Evolutionary conservation across 2,888 invertebrate species (phyloP), one percentile per base, ranked within the genome.

Genomic region (Esperia sulphurella): DNA sequence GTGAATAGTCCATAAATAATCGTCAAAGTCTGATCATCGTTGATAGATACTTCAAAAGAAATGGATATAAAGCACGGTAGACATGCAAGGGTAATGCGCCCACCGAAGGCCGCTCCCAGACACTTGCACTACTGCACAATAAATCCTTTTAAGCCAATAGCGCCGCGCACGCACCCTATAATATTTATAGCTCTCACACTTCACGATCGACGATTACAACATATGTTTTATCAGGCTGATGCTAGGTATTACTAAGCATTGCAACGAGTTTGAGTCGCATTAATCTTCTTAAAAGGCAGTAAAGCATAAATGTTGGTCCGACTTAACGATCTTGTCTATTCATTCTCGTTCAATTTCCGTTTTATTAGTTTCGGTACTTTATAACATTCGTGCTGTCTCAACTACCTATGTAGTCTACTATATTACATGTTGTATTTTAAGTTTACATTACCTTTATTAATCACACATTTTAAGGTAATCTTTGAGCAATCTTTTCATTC

Each of bases 191-290:
- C 65, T 59, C 63, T 71, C 56, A 69, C 75, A 71, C 75, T 68
- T 72, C 63, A 60, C 52, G 59, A 59, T 62, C 61, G 67, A 68
- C 72, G 73, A 78, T 81, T 80, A 79, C 75, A 74, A 75, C 66
- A 68, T 71, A 67, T 58, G 65, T 64, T 66, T 61, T 58, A 58
- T 45, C 37, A 44, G 21, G 35, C 3, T 35, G 35, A n/a, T 35
- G 35, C 6, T n/a, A n/a, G 35, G n/a, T 35, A n/a, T 35, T 21
- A 21, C 2, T 2, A 21, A 21, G 21, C 21, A 21, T 21, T 21
- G 21, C 21, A 21, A 3, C 21, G 21, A 5, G 21, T 21, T 21
- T 21, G 2, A 21, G 21, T 21, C 5, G 21, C 21, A 21, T 21
- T 21, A 21, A 21, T 21, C 21, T n/a, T n/a, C n/a, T 21, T 21